phyloP scores from a whole-genome alignment of 1,140 invertebrate species.

The Heliconius hermathena region DNA sequence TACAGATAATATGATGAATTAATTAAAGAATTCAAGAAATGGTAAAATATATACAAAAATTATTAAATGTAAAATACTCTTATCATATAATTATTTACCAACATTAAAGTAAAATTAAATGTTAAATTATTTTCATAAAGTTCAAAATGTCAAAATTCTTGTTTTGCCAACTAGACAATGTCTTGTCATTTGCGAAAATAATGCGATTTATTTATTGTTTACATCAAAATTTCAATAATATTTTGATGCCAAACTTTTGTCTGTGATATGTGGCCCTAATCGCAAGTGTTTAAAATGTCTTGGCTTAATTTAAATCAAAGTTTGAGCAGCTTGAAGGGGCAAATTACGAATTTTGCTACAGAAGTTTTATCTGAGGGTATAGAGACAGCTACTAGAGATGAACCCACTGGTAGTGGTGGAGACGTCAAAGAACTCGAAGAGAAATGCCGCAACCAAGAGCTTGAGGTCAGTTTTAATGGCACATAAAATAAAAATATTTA shows the following conservation, averaged over 20 bases:
- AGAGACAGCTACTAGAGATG: conserved; percentile 81
- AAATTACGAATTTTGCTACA: conserved; percentile 88
- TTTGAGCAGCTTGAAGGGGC: conserved; percentile 88
- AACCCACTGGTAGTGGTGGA: conserved; percentile 63
- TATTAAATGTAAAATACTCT: not conserved
- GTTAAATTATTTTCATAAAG: not conserved
- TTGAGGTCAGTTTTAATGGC: conserved; percentile 82
- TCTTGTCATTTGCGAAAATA: conserved; percentile 76
- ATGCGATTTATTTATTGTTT: conserved; percentile 79
- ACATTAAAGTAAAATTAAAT: not conserved
- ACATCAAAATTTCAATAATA: conserved; percentile 56
- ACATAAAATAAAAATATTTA: conserved; percentile 43
- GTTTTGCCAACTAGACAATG: conserved; percentile 81
- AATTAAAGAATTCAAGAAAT: not conserved
- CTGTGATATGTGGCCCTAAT: conserved; percentile 62
- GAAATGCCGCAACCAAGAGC: conserved; percentile 83
- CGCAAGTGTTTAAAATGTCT: conserved; percentile 83
- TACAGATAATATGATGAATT: not conserved
- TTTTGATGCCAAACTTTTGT: conserved; percentile 46
- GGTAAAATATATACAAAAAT: not conserved
- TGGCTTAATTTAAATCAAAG: conserved; percentile 89
- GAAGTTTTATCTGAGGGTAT: conserved; percentile 86
- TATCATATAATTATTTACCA: not conserved
- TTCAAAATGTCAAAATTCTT: conserved; percentile 45
- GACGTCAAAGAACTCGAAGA: conserved; percentile 83